phyloP scores from a whole-genome alignment of 2,113 vertebrate genomes.

The Phalacrocorax pelagicus region DNA sequence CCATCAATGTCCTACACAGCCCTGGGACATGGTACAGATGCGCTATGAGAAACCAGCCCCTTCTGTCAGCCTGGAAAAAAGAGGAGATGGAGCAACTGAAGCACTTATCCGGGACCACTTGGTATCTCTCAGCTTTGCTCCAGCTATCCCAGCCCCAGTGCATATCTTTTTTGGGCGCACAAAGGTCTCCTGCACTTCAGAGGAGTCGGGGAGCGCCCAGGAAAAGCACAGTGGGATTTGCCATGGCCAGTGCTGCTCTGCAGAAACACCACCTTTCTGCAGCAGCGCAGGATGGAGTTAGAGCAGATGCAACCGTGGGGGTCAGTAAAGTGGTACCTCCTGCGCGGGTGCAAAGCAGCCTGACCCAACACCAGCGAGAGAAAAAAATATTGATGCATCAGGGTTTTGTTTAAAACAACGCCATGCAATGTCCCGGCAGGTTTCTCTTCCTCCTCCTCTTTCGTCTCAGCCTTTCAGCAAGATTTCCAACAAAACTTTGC shows the following conservation, averaged over 20 bases:
- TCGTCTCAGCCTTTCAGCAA: not conserved
- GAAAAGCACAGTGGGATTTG: not conserved
- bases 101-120: no score
- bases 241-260: no score
- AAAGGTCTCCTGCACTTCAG: not conserved
- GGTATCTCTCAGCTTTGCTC: not conserved
- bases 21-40: not conserved
- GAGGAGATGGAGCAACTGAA: not conserved
- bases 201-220: no score
- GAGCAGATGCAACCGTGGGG: fast-evolving
- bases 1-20: not conserved
- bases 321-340: not conserved
- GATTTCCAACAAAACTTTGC: not conserved
- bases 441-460: not conserved
- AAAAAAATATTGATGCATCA: not conserved
- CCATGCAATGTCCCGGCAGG: fast-evolving
- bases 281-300: not conserved
- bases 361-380: not conserved
- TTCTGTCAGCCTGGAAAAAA: not conserved
- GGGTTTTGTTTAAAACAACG: not conserved
- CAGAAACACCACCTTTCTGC: not conserved
- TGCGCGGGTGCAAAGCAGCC: fast-evolving
- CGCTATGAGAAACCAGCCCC: not conserved
- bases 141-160: not conserved
- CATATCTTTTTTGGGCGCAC: not conserved